Base-by-base conservation (phyloP, 30 jellyfish, hydroid and myxozoan species). In the Catostylus mosaicus region DNA sequence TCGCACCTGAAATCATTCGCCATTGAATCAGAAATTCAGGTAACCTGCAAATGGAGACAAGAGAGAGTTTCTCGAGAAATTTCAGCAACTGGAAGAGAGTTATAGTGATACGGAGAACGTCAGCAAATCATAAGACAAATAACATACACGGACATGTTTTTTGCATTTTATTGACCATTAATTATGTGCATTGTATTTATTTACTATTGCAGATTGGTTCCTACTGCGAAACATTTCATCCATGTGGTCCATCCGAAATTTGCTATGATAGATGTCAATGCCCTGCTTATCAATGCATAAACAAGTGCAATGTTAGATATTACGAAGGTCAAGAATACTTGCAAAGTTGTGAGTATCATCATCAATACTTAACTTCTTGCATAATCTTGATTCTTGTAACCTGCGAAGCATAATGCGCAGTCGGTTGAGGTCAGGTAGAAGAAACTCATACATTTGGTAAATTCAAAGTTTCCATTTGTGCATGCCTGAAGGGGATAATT, bases 161-260 rank as follows among this genome's bases (percentile, higher is more conserved):
- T 0, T 43, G 54, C 54, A 9, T 43, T 16, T 0, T 43, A 43
- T 0, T 6, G 54, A 43, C 8, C 16, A 43, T 9, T 16, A 43
- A 43, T 50, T 50, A 0, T 0, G 5, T 27, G 5, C 59, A 0
- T 36, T n/a, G n/a, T n/a, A n/a, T n/a, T n/a, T n/a, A n/a, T n/a
- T n/a, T n/a, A n/a, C n/a, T n/a, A n/a, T n/a, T n/a, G n/a, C n/a
- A 68, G 80, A 37, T 68, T 68, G 80, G 80, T 27, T 68, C 80
- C 12, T 68, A 68, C 36, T 68, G 80, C 64, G 20, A 68, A 0
- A 1, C 59, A 11, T 68, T 35, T 36, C 40, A 37, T 34, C 80
- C 80, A 34, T 68, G 80, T 45, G 18, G 37, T 22, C 18, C 9
- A 16, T 11, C 64, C 0, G 14, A 11, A 45, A 0, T 18, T 3